Percentiles rank a stretch among this genome's conserved stretches.
Conservation (phyloP, 2,888 invertebrate species). For the Pyrrhia umbra region DNA sequence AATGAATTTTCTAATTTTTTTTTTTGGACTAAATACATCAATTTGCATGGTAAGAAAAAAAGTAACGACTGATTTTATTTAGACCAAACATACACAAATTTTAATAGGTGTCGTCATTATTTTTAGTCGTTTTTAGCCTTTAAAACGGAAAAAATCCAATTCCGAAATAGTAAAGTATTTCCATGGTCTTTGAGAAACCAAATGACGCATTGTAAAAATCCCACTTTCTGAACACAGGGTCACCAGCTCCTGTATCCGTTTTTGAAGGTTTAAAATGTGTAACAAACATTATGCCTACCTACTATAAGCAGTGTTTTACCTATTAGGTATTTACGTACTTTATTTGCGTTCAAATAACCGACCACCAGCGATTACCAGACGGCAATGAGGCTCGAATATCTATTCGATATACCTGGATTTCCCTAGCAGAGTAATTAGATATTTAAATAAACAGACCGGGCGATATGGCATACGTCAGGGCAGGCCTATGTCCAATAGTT, state of each 20-base stretch:
- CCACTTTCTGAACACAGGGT: slow-evolving; percentile 46
- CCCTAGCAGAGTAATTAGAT: neutral
- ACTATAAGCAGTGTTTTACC: neutral
- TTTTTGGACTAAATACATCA: too few species aligned
- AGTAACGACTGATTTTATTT: too few species aligned
- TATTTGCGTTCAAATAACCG: neutral
- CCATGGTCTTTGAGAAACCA: slow-evolving; percentile 3
- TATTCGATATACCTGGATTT: too few species aligned
- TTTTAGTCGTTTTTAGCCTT: neutral
- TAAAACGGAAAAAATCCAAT: neutral
- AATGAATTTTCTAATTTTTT: too few species aligned
- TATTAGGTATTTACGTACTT: slow-evolving; percentile 7
- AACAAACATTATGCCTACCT: neutral
- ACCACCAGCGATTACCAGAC: too few species aligned
- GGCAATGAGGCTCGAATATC: too few species aligned
- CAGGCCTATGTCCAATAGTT: too few species aligned
- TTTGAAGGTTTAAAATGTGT: slow-evolving; percentile 19
- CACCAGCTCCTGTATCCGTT: slow-evolving; percentile 32
- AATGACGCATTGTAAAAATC: slow-evolving; percentile 38
- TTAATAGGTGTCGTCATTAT: neutral
- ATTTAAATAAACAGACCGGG: too few species aligned
- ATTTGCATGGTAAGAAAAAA: too few species aligned
- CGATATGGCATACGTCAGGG: too few species aligned
- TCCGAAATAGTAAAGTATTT: neutral
- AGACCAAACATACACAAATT: neutral